Base-by-base conservation (phyloP, 2,113 vertebrate species). In the Scophthalmus maximus region DNA sequence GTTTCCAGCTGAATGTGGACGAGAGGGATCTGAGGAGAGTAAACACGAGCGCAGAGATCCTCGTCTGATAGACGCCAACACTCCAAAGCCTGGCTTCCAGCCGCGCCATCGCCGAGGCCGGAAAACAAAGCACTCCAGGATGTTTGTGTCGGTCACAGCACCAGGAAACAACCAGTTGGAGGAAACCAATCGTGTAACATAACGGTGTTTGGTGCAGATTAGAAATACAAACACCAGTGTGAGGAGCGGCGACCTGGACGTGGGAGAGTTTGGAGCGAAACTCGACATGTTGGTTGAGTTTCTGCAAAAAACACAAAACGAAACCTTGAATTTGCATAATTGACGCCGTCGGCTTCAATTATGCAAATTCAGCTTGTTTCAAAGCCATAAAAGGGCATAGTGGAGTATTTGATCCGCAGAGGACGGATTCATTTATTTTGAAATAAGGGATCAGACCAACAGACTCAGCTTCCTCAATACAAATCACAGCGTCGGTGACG, bases 41-140 rank as follows among this genome's bases (percentile, higher is more conserved):
- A 83, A 89, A 88, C 86, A 86, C 76, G 49, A 52, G 46, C 62
- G 73, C 25, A 62, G 73, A 88, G 83, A 75, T 78, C 61, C 50
- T 5, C 3, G 10, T 25, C 47, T 67, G 79, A 86, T 79, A 80
- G 53, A 53, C 62, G 12, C 46, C 68, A 15, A 56, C 63, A 49
- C 76, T 61, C 52, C 52, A 64, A 18, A 22, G 29, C 36, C 27
- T n/a, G n/a, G 42, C 42, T 8, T 3, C 42, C 42, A 18, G n/a
- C 12, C 42, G 3, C 0, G 2, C 18, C 17, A 18, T 9, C 8
- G 14, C 42, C 0, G 1, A 18, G 42, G 7, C 5, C 2, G 42
- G 42, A 20, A 14, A 6, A 42, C 40, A 18, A 42, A 18, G 38
- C n/a, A 14, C 38, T 15, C 15, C 38, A 40, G 38, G 38, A 14